Base-by-base conservation (phyloP, 1,140 invertebrate species). In the Papilio machaon region DNA sequence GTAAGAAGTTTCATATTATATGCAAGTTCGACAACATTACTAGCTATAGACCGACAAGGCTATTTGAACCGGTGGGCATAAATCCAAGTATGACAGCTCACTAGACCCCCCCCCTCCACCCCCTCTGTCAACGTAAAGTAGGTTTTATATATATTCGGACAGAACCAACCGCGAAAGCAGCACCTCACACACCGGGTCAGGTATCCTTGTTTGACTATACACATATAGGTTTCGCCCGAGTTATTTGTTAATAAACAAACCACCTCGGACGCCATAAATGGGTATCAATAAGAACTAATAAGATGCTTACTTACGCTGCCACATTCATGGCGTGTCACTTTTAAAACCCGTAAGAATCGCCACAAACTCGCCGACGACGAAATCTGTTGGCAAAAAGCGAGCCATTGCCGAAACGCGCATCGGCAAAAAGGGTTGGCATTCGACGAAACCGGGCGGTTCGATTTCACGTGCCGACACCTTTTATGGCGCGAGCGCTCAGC, bases 401-500 rank as follows among this genome's bases (percentile, higher is more conserved):
- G 54, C 60, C 74, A 35, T 17, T 47, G 74, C 74, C 73, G 80
- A 81, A 78, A 80, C 43, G 35, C 47, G 80, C 54, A 78, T 13
- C n/a, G 23, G 60, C 82, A 84, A 85, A 85, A 85, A 85, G 46
- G 67, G n/a, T 46, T 43, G 79, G 80, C 67, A 81, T 81, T 80
- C 80, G 52, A 47, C 43, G 74, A 60, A 64, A 52, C 80, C 46
- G 78, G 78, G 80, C 74, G 74, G 74, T 79, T 85, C 82, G 80
- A 84, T 85, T 83, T 83, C 84, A 74, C 43, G 74, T 76, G 9
- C 46, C 74, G 74, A 76, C 74, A 76, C 74, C 74, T 76, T 76
- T 76, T 76, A 76, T 76, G 74, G 74, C 47, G 74, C 74, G 43
- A 52, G 74, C 74, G 64, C 23, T 35, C 64, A 0, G 19, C 19